Conservation (phyloP, 2,113 vertebrate genomes). For the Ancistrus triradiatus region DNA sequence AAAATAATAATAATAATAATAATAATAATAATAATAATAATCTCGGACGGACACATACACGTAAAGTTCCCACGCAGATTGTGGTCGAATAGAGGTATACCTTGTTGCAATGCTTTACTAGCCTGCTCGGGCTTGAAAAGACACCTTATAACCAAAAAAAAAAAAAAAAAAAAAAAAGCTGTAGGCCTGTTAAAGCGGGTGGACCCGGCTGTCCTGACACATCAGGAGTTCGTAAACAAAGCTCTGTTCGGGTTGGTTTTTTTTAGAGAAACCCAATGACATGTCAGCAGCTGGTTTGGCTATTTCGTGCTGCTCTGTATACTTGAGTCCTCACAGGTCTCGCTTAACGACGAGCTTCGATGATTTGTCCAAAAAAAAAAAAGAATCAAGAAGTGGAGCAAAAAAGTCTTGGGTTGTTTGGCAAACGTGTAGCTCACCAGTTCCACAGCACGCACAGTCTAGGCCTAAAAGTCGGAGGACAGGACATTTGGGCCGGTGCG, state of each 20-base stretch:
- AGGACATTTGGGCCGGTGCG: conserved; percentile 61
- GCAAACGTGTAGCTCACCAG: conserved; percentile 66
- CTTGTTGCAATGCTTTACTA: conserved; percentile 94
- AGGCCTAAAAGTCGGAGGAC: conserved; percentile 51
- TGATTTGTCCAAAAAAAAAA: conserved; percentile 51
- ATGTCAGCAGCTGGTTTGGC: conserved; percentile 62
- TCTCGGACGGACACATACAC: conserved; percentile 84
- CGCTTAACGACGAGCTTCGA: conserved; percentile 55
- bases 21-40: conserved; percentile 55
- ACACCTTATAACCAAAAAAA: conserved; percentile 65
- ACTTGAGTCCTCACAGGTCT: conserved; percentile 57
- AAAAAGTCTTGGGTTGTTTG: conserved; percentile 61
- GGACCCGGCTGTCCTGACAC: conserved; percentile 57
- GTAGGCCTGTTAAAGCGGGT: conserved; percentile 48
- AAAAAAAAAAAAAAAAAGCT: conserved; percentile 60
- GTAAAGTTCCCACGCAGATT: conserved; percentile 83
- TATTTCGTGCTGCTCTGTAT: conserved; percentile 67
- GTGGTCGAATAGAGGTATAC: conserved; percentile 97
- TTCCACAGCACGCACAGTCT: conserved; percentile 24
- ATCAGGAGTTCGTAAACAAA: conserved; percentile 57
- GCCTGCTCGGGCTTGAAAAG: conserved; percentile 70
- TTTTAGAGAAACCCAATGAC: conserved; percentile 70
- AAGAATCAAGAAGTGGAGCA: too few species aligned
- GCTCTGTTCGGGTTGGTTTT: conserved; percentile 68
- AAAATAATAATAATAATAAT: conserved; percentile 46